A percentile compares a stretch with the other conserved stretches of the same genome.
Evolutionary conservation across 2,888 invertebrate species (phyloP).

Genomic region (Drosophila fungiperda): DNA sequence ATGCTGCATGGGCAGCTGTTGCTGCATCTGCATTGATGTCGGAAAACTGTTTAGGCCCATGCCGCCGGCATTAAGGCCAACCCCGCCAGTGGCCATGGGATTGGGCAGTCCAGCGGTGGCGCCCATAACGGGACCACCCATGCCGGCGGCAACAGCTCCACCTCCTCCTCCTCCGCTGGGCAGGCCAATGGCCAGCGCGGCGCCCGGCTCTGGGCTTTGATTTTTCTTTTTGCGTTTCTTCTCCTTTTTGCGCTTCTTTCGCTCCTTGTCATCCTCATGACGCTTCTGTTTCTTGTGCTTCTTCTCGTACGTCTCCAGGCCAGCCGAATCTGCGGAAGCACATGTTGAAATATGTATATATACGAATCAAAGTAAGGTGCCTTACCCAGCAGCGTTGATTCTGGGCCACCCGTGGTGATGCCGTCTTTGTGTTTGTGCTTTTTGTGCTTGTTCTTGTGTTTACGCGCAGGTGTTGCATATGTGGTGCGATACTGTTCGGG

Average conservation of each 20-base stretch:
- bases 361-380: neutral
- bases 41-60: slow-evolving; percentile 73
- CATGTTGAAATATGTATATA: neutral
- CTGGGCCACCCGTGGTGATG: slow-evolving; percentile 88
- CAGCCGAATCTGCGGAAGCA: slow-evolving; percentile 86
- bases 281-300: slow-evolving; percentile 97
- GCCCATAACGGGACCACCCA: slow-evolving; percentile 57
- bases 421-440: slow-evolving; percentile 97
- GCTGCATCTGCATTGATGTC: slow-evolving; percentile 74
- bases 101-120: slow-evolving; percentile 57
- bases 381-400: slow-evolving; percentile 90
- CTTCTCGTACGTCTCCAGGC: slow-evolving; percentile 95
- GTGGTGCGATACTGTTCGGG: slow-evolving; percentile 98
- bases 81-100: slow-evolving; percentile 39
- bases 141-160: slow-evolving; percentile 43
- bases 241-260: slow-evolving; percentile 97
- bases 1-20: slow-evolving; percentile 66
- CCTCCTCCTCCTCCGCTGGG: slow-evolving; percentile 57
- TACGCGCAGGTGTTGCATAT: slow-evolving; percentile 95
- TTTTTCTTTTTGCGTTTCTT: slow-evolving; percentile 98
- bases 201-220: slow-evolving; percentile 92
- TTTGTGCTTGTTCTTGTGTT: slow-evolving; percentile 98
- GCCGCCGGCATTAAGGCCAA: slow-evolving; percentile 54
- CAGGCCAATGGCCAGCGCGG: slow-evolving; percentile 53
- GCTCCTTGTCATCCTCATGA: slow-evolving; percentile 96